A percentile compares a stretch with the other conserved stretches of the same genome.
Conservation (phyloP, 2,797 vertebrate species). For the Pampus argenteus region DNA sequence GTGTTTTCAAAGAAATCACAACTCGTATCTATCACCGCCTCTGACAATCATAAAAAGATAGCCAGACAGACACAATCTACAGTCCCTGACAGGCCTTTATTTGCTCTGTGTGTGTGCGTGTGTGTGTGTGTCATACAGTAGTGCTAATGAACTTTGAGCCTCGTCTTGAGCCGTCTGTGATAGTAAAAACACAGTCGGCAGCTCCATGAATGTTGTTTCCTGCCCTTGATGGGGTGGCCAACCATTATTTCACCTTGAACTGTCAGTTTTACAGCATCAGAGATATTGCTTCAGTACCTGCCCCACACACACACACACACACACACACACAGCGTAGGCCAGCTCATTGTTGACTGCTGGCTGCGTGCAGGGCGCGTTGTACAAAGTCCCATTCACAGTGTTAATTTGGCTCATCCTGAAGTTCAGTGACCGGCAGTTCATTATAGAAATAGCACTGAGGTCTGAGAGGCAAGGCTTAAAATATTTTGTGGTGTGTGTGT, state of each 20-base stretch:
- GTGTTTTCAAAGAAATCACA: constrained; percentile 52
- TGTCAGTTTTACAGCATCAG: constrained; percentile 35
- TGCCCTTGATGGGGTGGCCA: constrained; percentile 42
- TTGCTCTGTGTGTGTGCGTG: constrained; percentile 38
- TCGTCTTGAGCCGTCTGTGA: constrained; percentile 46
- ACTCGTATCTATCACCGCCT: constrained; percentile 41
- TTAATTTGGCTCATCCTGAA: constrained; percentile 55
- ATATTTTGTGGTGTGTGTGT: not conserved
- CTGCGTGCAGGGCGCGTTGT: constrained; percentile 32
- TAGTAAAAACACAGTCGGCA: constrained; percentile 53
- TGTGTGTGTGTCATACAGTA: constrained; percentile 40
- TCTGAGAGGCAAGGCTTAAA: constrained; percentile 28
- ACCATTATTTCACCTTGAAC: constrained; percentile 27
- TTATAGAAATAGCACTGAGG: constrained; percentile 46
- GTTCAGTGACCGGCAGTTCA: constrained; percentile 54
- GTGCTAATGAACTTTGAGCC: constrained; percentile 74
- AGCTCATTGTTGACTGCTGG: constrained; percentile 45
- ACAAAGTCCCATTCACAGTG: constrained; percentile 69
- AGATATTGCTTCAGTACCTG: constrained; percentile 10
- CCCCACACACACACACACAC: constrained; percentile 15
- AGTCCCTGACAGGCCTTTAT: constrained; percentile 19
- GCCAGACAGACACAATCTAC: constrained; percentile 45
- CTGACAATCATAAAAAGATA: constrained; percentile 40
- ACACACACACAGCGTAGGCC: constrained; percentile 30
- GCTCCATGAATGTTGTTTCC: constrained; percentile 53